phyloP scores from a whole-genome alignment of 2,797 vertebrate genomes.

The Corythornis leucogaster region DNA sequence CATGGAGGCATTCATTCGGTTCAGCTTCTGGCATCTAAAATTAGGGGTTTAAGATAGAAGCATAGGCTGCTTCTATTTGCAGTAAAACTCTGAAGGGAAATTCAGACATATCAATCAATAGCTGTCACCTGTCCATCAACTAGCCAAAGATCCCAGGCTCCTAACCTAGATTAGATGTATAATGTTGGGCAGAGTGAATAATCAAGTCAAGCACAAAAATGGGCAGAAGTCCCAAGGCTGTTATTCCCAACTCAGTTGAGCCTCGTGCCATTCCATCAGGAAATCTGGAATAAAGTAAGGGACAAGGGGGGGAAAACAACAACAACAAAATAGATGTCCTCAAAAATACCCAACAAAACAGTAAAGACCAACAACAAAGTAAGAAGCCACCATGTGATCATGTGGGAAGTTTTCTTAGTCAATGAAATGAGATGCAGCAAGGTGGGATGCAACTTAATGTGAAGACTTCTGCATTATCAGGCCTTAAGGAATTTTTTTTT shows the following conservation, averaged over 20 bases:
- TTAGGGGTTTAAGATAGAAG: neutral
- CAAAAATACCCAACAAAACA: neutral
- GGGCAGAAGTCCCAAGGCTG: neutral
- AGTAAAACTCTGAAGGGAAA: neutral
- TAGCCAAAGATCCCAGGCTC: neutral
- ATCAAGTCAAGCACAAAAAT: neutral
- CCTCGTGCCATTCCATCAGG: neutral
- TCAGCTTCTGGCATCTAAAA: neutral
- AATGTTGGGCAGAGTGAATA: neutral
- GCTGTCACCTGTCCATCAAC: neutral
- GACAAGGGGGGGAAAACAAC: neutral
- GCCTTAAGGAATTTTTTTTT: neutral
- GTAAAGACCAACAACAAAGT: no score
- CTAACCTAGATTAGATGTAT: no score
- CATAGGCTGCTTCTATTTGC: neutral
- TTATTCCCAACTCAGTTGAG: neutral
- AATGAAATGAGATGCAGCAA: neutral
- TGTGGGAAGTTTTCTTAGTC: neutral
- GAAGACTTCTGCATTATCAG: neutral
- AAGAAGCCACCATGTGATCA: neutral
- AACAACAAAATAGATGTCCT: neutral
- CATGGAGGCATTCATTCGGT: neutral
- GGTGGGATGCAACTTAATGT: neutral
- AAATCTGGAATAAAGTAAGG: neutral
- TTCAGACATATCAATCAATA: neutral